A percentile compares a stretch with the other conserved stretches of the same genome.
Evolutionary conservation across 2,888 invertebrate species (phyloP).

Genomic region (Axea sp.): DNA sequence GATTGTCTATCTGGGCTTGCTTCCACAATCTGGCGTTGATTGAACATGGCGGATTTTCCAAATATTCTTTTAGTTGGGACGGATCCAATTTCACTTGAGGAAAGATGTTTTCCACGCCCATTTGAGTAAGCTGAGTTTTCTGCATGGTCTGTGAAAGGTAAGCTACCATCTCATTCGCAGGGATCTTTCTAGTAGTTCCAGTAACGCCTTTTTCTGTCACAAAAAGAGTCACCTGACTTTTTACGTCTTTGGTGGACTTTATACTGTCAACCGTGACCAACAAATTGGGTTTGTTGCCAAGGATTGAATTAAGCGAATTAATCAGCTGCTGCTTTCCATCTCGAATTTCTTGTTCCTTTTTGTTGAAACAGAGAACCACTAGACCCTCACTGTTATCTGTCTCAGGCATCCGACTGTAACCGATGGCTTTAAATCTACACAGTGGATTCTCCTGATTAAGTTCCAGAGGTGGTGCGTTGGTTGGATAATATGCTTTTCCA

Average conservation of each 20-base stretch:
- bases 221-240: constrained; percentile 87
- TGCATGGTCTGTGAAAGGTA: constrained; percentile 86
- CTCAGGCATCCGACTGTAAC: constrained; percentile 92
- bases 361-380: constrained; percentile 91
- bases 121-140: constrained; percentile 85
- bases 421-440: constrained; percentile 96
- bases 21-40: constrained; percentile 96
- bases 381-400: constrained; percentile 95
- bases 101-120: constrained; percentile 86
- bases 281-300: constrained; percentile 93
- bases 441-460: constrained; percentile 94
- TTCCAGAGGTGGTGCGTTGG: constrained; percentile 88
- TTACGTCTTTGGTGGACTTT: constrained; percentile 88
- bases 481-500: constrained; percentile 90
- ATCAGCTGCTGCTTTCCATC: constrained; percentile 79
- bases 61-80: constrained; percentile 90
- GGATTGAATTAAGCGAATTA: constrained; percentile 84
- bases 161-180: constrained; percentile 86
- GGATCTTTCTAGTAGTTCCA: constrained; percentile 84
- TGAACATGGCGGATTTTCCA: constrained; percentile 94
- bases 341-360: constrained; percentile 88
- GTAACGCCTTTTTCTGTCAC: constrained; percentile 86
- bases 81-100: constrained; percentile 88
- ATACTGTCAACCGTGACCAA: constrained; percentile 88
- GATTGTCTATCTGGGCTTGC: constrained; percentile 97